Evolutionary conservation across 2,888 invertebrate species (phyloP), one percentile per base, ranked within the genome.

Genomic region (Odontothrips loti): DNA sequence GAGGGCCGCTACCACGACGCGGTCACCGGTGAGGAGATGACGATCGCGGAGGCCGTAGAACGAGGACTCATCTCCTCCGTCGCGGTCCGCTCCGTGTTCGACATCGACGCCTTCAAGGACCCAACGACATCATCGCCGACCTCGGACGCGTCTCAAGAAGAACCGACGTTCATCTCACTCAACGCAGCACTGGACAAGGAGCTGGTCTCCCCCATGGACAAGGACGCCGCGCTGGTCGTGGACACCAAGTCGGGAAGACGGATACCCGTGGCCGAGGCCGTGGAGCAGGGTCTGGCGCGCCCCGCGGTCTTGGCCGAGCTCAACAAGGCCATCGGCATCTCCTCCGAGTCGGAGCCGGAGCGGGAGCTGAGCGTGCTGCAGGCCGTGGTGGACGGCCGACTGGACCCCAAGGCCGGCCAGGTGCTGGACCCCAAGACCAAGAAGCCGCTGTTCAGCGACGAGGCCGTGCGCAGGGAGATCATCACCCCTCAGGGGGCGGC

Each of bases 61-160:
- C 92, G 94, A 82, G 98, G 98, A 83, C 91, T 96, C 79, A 94
- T 98, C 82, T 94, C 94, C 47, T 96, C 96, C 0, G 94, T 97
- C 29, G 92, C 94, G 9, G 94, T 95, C 86, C 94, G 94, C 87
- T 95, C 95, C 1, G 94, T 97, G 84, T 97, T 97, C 86, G 95
- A 96, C 87, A 95, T 98, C 83, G 96, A 96, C 85, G 97, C 95
- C 81, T 95, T 97, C 86, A 94, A 93, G 86, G 95, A 96, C 87
- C 93, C 94, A 0, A 83, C 82, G 79, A 81, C 81, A 6, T 43
- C 34, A 6, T 43, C 34, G 34, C 34, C 34, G 34, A 4, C 34
- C 34, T 43, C 34, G 34, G 34, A 43, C 34, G 34, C 34, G 34
- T 91, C 93, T 85, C 93, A 93, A 80, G 93, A 92, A 48, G 95